Evolutionary conservation across 2,797 vertebrate species (phyloP).

Genomic region (Megalops cyprinoides): DNA sequence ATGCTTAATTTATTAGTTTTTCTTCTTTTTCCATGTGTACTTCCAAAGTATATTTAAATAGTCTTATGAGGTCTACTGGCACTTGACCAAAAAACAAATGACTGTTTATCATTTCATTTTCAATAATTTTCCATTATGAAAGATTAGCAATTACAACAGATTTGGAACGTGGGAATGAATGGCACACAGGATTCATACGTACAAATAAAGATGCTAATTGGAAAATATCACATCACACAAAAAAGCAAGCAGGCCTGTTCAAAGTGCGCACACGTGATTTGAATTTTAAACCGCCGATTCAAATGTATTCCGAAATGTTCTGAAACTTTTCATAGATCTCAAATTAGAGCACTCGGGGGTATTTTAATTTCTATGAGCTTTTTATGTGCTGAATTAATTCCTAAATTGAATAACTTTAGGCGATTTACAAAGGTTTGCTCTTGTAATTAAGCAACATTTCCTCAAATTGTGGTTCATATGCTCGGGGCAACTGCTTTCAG

Average conservation of each 20-base stretch:
- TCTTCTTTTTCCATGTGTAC: not conserved
- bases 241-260: not conserved
- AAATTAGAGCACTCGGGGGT: constrained; percentile 55
- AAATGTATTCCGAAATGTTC: constrained; percentile 37
- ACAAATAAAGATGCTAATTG: constrained; percentile 1
- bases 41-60: not conserved
- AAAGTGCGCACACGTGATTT: not conserved
- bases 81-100: not conserved
- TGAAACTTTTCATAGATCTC: constrained; percentile 45
- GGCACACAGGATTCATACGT: not conserved
- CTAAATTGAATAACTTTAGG: constrained; percentile 72
- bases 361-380: constrained; percentile 70
- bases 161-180: not conserved
- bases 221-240: not conserved
- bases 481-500: constrained; percentile 50
- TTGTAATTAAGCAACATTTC: constrained; percentile 70
- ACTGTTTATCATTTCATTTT: not conserved
- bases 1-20: not conserved
- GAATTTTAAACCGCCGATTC: not conserved
- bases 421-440: constrained; percentile 66
- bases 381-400: constrained; percentile 73
- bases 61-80: not conserved
- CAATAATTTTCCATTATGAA: not conserved
- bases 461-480: constrained; percentile 59
- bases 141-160: not conserved